Evolutionary conservation across 2,113 vertebrate genomes (phyloP), one percentile per base, ranked within the genome.

Genomic region (Paramisgurnus dabryanus): DNA sequence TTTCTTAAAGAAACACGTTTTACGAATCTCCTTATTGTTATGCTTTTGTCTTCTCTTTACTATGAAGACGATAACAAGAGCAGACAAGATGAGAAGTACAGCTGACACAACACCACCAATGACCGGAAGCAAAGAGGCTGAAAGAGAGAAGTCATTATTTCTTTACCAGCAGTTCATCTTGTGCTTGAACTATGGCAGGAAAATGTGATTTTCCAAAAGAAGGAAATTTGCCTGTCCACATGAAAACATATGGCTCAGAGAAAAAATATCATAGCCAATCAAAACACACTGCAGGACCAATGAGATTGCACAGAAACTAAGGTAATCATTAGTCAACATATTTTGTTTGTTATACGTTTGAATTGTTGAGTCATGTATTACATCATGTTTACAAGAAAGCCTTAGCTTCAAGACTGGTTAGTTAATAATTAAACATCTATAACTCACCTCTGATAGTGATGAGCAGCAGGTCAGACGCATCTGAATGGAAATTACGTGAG

Each of bases 111-210:
- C 80, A 65, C 11, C 6, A 40, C 55, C 57, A 27, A 81, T 79
- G 47, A 65, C 47, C n/a, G 49, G 70, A 55, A 18, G 18, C 63
- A 43, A 39, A 5, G 79, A 65, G 39, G 74, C 82, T 84, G 75
- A 53, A 39, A 43, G 55, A 78, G 64, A 76, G 49, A 67, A 6
- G 68, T 70, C 53, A 8, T 53, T 53, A 47, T 53, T 55, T 53
- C 22, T 34, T 53, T 68, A 27, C 6, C 49, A 72, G 22, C 45
- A 66, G 27, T 12, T 27, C 1, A 27, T 27, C 27, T 27, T 27
- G 27, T 27, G 27, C 27, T 27, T 27, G 27, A 27, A 27, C 1
- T 27, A 27, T 27, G 27, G 27, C 27, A 27, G 27, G 27, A 27
- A 27, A 27, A 27, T 27, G 1, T 27, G 2, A 27, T 27, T 27